Evolutionary conservation across 2,113 vertebrate species (phyloP).

Genomic region (Ciconia boyciana): DNA sequence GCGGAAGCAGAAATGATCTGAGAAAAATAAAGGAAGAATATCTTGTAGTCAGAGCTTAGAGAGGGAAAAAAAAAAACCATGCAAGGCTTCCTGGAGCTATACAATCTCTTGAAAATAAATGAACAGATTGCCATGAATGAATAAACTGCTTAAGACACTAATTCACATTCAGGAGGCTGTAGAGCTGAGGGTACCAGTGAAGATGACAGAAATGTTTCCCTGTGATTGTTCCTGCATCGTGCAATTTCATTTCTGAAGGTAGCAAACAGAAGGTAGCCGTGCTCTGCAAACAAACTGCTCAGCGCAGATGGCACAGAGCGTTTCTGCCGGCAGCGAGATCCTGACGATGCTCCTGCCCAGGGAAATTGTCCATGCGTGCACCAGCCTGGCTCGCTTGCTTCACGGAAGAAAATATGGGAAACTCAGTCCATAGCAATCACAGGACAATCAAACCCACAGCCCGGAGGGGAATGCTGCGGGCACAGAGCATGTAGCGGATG

Average conservation of each 20-base stretch:
- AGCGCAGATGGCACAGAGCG: background rate
- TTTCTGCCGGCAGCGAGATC: background rate
- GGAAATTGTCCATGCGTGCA: fast-evolving
- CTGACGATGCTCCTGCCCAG: background rate
- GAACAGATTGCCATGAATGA: conserved; percentile 61
- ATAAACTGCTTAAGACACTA: conserved; percentile 38
- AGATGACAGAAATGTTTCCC: background rate
- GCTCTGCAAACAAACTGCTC: conserved; percentile 18
- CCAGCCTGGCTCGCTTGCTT: background rate
- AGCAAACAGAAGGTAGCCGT: conserved; percentile 19
- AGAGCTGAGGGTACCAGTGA: background rate
- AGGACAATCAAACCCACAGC: background rate
- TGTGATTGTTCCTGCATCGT: background rate
- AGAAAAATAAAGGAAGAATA: background rate
- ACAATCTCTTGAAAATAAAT: conserved; percentile 33
- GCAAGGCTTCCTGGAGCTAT: background rate
- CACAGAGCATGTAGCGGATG: fast-evolving
- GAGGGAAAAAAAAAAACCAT: background rate
- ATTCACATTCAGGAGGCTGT: conserved; percentile 43
- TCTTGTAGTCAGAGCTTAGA: background rate
- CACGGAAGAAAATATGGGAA: fast-evolving
- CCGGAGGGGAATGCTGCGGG: fast-evolving
- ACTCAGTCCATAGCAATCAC: fast-evolving
- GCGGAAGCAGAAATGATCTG: background rate
- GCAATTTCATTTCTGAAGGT: background rate